These are phyloP conservation scores for Elysia crispata DNA, from an alignment of 2,888 invertebrate species.

Conservation along the genomic window DNA sequence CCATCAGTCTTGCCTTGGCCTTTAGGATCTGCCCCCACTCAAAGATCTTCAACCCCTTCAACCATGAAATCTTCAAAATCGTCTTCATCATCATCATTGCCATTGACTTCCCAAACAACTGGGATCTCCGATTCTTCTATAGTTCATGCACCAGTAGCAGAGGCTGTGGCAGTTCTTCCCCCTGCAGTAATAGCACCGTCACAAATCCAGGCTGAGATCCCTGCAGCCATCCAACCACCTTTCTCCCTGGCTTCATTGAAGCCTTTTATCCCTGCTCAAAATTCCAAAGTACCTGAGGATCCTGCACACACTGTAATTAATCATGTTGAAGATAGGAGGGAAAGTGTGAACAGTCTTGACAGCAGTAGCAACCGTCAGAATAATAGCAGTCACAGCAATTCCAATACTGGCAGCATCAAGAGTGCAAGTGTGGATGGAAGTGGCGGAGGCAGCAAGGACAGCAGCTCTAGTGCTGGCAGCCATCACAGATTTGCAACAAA, in stretches of 20 bases:
- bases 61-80: background rate
- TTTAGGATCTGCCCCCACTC: too few species aligned
- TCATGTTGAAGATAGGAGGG: background rate
- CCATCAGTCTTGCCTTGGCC: too few species aligned
- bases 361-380: background rate
- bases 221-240: too few species aligned
- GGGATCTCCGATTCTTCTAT: background rate
- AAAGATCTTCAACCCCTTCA: background rate
- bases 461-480: slow-evolving; percentile 41
- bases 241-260: too few species aligned
- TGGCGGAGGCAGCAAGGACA: slow-evolving; percentile 40
- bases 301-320: too few species aligned
- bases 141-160: background rate
- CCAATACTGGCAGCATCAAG: slow-evolving; percentile 67
- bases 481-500: slow-evolving; percentile 35
- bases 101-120: background rate
- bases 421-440: slow-evolving; percentile 60
- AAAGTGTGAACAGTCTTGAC: background rate
- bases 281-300: too few species aligned
- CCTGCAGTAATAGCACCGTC: slow-evolving; percentile 16
- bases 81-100: background rate
- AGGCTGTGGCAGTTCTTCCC: slow-evolving; percentile 49
- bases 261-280: too few species aligned
- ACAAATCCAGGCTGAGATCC: too few species aligned
- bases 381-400: slow-evolving; percentile 64